phyloP scores from a whole-genome alignment of 1,140 invertebrate species.

The Drosophila rhopaloa region DNA sequence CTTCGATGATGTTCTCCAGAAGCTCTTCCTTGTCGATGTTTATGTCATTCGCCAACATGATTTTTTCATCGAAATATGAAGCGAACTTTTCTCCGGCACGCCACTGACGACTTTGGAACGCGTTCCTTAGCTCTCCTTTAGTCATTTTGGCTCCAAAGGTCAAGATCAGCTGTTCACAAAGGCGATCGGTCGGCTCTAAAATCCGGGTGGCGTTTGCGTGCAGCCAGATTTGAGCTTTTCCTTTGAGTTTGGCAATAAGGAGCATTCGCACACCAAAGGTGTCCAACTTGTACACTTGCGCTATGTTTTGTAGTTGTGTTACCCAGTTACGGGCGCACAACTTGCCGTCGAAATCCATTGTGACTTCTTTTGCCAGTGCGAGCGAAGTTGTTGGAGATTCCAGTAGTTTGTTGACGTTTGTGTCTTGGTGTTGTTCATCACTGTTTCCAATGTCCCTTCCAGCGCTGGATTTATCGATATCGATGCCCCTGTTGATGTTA shows the following conservation, averaged over 20 bases:
- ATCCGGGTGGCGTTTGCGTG: background rate
- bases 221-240: background rate
- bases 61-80: background rate
- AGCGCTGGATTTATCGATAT: too few species aligned
- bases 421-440: too few species aligned
- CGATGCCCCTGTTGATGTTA: too few species aligned
- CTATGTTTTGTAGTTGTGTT: too few species aligned
- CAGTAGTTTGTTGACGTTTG: too few species aligned
- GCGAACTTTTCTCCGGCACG: background rate
- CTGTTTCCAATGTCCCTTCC: too few species aligned
- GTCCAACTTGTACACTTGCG: background rate
- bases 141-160: background rate
- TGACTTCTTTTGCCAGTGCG: too few species aligned
- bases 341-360: too few species aligned
- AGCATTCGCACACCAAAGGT: background rate
- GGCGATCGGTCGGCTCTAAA: background rate
- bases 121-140: background rate
- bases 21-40: slow-evolving; percentile 1
- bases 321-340: too few species aligned
- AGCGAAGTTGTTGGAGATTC: too few species aligned
- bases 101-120: background rate
- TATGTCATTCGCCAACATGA: slow-evolving; percentile 3
- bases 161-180: background rate
- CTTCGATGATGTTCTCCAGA: background rate
- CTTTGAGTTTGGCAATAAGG: background rate